Evolutionary conservation across 2,888 invertebrate genomes (phyloP).

Genomic region (Rosalia funebris): DNA sequence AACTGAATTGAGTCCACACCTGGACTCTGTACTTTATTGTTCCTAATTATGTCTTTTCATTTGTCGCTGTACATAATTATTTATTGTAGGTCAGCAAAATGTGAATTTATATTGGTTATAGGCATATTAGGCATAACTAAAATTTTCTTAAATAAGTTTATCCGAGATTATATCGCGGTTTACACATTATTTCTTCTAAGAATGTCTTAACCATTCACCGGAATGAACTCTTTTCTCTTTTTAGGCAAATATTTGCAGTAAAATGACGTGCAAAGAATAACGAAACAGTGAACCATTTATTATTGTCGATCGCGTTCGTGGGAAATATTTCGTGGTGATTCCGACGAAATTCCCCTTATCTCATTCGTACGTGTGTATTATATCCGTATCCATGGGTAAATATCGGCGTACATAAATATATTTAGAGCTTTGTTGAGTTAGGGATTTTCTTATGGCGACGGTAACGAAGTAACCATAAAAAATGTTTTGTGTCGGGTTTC

Average conservation of each 20-base stretch:
- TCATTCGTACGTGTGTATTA: no score
- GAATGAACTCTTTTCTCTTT: no score
- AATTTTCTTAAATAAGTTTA: neutral
- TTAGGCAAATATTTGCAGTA: constrained; percentile 7
- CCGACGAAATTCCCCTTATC: constrained; percentile 6
- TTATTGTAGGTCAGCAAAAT: no score
- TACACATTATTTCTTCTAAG: no score
- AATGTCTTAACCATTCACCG: no score
- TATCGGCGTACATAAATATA: neutral
- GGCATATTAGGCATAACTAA: neutral
- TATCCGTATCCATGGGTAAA: no score
- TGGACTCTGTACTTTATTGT: no score
- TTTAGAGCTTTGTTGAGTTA: neutral
- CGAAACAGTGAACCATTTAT: neutral
- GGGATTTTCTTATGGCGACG: neutral
- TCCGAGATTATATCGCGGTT: no score
- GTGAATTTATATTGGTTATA: neutral
- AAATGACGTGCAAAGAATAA: constrained; percentile 12
- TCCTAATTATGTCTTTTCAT: no score
- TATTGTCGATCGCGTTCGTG: neutral
- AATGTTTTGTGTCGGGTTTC: neutral
- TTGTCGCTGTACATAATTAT: no score
- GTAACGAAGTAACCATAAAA: neutral
- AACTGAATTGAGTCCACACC: no score
- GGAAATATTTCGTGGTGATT: neutral